These are phyloP conservation scores for Crotalus horridus DNA, from an alignment of 2,113 vertebrate species.

Conservation along the genomic window DNA sequence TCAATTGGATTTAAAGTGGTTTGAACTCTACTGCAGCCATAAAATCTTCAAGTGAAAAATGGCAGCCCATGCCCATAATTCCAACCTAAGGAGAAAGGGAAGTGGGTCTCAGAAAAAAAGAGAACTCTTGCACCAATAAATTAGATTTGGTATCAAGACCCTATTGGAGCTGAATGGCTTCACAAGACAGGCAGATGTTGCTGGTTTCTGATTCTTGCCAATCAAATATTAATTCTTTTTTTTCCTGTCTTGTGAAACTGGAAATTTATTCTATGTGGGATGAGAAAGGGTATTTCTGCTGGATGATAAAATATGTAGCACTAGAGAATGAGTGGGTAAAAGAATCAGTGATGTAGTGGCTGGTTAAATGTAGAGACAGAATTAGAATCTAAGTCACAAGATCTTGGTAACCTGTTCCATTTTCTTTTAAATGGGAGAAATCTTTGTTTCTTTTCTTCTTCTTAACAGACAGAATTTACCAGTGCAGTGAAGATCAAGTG, in stretches of 20 bases:
- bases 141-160: neutral
- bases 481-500: neutral
- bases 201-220: neutral
- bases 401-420: neutral
- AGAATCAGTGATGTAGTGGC: neutral
- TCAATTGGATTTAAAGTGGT: neutral
- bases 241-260: neutral
- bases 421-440: neutral
- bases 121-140: neutral
- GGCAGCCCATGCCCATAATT: neutral
- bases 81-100: neutral
- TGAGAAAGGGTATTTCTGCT: neutral
- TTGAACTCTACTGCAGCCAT: neutral
- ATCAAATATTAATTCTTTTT: neutral
- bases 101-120: neutral
- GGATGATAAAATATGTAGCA: neutral
- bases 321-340: neutral
- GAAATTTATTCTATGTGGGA: neutral
- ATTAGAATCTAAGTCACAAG: neutral
- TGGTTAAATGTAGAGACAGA: neutral
- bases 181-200: neutral
- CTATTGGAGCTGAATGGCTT: neutral
- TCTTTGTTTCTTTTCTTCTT: neutral
- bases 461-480: neutral
- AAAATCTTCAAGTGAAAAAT: neutral